Conservation (phyloP, 2,113 vertebrate species). For the Malurus melanocephalus region DNA sequence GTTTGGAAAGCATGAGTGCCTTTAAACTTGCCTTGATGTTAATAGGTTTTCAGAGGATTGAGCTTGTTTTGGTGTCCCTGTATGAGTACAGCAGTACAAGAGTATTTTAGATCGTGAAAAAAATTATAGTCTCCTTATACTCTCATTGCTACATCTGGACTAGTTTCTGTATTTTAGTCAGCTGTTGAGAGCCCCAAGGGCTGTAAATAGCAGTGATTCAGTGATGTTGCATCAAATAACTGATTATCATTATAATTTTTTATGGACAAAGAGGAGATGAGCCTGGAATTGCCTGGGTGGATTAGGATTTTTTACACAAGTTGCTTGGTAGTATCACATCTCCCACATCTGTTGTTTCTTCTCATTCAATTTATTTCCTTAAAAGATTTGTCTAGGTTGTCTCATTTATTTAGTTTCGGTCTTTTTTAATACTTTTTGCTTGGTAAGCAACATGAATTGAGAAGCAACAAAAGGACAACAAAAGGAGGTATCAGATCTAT, state of each 20-base stretch:
- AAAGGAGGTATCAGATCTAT: neutral
- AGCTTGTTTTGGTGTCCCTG: neutral
- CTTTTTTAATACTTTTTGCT: neutral
- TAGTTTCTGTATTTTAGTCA: neutral
- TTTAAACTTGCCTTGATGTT: neutral
- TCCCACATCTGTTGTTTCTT: neutral
- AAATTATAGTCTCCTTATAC: neutral
- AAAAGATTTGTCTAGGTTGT: neutral
- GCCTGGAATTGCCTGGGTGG: neutral
- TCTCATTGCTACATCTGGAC: neutral
- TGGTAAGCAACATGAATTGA: neutral
- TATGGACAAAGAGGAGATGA: neutral
- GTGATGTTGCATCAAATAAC: neutral
- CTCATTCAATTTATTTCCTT: neutral
- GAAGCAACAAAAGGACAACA: neutral
- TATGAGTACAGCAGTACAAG: rapidly evolving
- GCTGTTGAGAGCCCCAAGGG: neutral
- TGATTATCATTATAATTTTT: neutral
- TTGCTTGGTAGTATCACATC: neutral
- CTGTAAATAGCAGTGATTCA: neutral
- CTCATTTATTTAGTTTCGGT: neutral
- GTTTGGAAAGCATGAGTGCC: neutral
- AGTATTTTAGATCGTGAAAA: neutral
- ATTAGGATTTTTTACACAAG: neutral
- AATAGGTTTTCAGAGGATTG: neutral